phyloP scores from a whole-genome alignment of 2,113 vertebrate species.

The Muntiacus muntjak region DNA sequence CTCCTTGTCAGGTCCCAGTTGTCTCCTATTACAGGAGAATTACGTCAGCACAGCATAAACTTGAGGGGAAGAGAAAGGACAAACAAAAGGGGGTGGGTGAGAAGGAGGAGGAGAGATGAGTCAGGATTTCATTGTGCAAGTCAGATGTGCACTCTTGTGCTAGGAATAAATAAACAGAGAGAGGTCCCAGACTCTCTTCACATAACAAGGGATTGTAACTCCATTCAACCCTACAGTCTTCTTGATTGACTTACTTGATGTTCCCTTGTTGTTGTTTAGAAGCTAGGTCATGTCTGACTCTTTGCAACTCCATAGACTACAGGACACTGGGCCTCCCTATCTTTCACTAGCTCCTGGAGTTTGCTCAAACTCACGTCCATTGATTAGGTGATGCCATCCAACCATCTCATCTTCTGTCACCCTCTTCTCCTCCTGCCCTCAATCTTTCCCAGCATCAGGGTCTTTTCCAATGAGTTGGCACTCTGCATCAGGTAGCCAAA shows the following conservation, averaged over 20 bases:
- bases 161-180: conserved; percentile 24
- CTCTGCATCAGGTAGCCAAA: neutral
- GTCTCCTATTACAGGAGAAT: conserved; percentile 44
- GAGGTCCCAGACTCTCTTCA: neutral
- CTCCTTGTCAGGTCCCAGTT: conserved; percentile 45
- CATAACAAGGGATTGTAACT: neutral
- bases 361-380: neutral
- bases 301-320: neutral
- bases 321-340: neutral
- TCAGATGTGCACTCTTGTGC: neutral
- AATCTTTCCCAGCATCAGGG: neutral
- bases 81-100: neutral
- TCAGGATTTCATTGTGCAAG: conserved; percentile 12
- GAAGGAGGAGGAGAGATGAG: conserved; percentile 27
- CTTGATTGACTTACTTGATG: neutral
- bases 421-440: neutral
- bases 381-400: neutral
- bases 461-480: neutral
- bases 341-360: neutral
- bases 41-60: conserved; percentile 36
- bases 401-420: neutral
- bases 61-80: conserved; percentile 49
- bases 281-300: neutral
- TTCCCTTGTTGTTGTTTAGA: neutral
- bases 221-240: neutral